Percentiles rank a stretch among this genome's conserved stretches.
phyloP scores from a whole-genome alignment of 2,888 invertebrate genomes.

The Drosophila hawaiiensis region DNA sequence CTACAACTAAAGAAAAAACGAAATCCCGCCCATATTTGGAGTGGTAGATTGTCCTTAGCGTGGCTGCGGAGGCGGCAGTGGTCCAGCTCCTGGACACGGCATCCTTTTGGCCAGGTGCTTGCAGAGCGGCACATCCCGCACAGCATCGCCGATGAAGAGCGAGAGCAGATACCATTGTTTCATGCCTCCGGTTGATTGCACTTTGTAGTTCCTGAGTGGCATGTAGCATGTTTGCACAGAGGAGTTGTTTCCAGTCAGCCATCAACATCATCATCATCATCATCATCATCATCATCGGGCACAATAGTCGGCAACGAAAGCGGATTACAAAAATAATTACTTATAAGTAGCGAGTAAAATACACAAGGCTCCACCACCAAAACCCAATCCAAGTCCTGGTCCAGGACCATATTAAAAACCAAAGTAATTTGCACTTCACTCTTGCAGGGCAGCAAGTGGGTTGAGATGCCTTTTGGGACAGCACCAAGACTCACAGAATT shows the following conservation, averaged over 20 bases:
- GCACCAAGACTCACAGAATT: not conserved
- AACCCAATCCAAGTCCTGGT: constrained; percentile 16
- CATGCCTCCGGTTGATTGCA: constrained; percentile 89
- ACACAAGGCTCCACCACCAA: constrained; percentile 45
- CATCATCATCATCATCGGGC: constrained; percentile 19
- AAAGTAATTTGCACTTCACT: constrained; percentile 41
- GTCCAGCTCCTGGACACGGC: constrained; percentile 86
- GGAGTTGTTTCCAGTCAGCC: constrained; percentile 32
- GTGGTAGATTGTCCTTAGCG: constrained; percentile 54
- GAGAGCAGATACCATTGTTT: constrained; percentile 94
- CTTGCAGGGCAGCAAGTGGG: constrained; percentile 4
- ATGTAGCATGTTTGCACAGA: constrained; percentile 32
- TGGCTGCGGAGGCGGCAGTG: constrained; percentile 82
- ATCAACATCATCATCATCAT: constrained; percentile 17
- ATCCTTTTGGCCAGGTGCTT: constrained; percentile 92
- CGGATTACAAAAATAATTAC: constrained; percentile 84
- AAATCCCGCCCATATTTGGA: constrained; percentile 39
- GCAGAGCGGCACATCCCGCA: constrained; percentile 92
- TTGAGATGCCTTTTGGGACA: not conserved
- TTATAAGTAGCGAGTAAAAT: constrained; percentile 80
- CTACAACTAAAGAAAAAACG: constrained; percentile 12
- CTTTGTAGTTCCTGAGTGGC: constrained; percentile 90
- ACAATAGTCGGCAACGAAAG: constrained; percentile 72
- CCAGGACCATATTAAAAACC: constrained; percentile 45
- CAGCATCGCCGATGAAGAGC: constrained; percentile 94